phyloP scores from a whole-genome alignment of 53 echinoderm and acorn worm species.

The Patiria pectinifera region DNA sequence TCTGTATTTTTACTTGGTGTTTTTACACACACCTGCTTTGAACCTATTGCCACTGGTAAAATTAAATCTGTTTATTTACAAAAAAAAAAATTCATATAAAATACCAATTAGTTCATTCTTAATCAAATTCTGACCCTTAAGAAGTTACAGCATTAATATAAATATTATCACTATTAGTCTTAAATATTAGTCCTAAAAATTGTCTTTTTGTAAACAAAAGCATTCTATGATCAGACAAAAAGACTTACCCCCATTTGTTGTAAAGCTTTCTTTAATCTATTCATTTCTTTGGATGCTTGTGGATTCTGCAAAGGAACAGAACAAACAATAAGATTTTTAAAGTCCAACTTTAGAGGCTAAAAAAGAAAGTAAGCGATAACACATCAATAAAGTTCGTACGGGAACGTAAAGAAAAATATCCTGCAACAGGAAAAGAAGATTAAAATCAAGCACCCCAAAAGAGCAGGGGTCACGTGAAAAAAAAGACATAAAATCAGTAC shows the following conservation, averaged over 20 bases:
- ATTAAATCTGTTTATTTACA: too few relatives aligned
- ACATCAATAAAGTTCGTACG: neutral
- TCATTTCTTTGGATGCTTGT: conserved; percentile 91
- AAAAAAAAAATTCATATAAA: too few relatives aligned
- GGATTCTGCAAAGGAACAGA: conserved; percentile 73
- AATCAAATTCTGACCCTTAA: too few relatives aligned
- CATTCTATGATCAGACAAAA: neutral
- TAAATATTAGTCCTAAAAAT: too few relatives aligned
- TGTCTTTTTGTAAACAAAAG: too few relatives aligned
- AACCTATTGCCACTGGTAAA: too few relatives aligned
- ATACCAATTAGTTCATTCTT: too few relatives aligned
- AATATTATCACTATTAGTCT: too few relatives aligned
- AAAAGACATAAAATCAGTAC: neutral
- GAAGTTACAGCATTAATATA: too few relatives aligned
- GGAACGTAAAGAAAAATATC: neutral
- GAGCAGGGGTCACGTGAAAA: neutral
- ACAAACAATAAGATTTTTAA: neutral
- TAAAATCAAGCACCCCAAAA: neutral
- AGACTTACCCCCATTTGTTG: conserved; percentile 80
- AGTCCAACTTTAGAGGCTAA: neutral
- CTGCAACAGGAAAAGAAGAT: conserved; percentile 25
- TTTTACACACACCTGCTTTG: too few relatives aligned
- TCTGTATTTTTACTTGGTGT: too few relatives aligned
- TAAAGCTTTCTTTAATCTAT: conserved; percentile 85
- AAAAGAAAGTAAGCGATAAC: neutral